Conservation (phyloP, 1,140 invertebrate species). For the Nymphalis io region DNA sequence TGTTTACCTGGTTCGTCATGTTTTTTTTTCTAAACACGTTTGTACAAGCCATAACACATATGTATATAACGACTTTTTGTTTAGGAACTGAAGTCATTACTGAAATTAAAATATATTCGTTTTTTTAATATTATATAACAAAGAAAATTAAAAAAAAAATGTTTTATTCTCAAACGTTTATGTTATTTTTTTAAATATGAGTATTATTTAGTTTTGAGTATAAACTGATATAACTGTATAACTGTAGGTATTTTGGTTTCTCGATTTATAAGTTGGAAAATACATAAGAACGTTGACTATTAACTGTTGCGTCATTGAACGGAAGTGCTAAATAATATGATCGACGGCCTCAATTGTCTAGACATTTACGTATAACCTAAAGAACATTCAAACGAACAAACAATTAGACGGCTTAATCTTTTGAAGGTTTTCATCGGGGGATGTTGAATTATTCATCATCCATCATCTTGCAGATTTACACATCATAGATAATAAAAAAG, state of each 20-base stretch:
- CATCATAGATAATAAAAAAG: neutral
- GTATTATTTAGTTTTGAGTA: too few species aligned
- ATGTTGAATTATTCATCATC: constrained; percentile 1
- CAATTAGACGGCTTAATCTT: constrained; percentile 6
- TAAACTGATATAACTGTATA: too few species aligned
- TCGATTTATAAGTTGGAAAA: neutral
- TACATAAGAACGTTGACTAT: neutral
- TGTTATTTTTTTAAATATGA: too few species aligned
- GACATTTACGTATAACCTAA: constrained; percentile 1
- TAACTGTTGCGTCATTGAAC: constrained; percentile 5
- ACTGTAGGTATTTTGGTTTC: constrained; percentile 8
- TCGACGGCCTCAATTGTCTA: constrained; percentile 24
- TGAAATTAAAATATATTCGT: too few species aligned
- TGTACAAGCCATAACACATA: too few species aligned
- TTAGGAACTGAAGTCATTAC: too few species aligned
- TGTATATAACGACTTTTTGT: too few species aligned
- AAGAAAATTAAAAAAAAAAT: neutral
- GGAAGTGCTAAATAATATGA: constrained; percentile 20
- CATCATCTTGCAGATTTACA: neutral
- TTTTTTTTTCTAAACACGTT: constrained; percentile 2
- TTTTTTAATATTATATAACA: neutral
- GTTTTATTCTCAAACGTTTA: neutral
- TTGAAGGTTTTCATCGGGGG: neutral
- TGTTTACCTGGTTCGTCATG: constrained; percentile 18
- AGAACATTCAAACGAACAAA: constrained; percentile 11